Conservation (phyloP, 2,113 vertebrate genomes). For the Microcebus tavaratra region DNA sequence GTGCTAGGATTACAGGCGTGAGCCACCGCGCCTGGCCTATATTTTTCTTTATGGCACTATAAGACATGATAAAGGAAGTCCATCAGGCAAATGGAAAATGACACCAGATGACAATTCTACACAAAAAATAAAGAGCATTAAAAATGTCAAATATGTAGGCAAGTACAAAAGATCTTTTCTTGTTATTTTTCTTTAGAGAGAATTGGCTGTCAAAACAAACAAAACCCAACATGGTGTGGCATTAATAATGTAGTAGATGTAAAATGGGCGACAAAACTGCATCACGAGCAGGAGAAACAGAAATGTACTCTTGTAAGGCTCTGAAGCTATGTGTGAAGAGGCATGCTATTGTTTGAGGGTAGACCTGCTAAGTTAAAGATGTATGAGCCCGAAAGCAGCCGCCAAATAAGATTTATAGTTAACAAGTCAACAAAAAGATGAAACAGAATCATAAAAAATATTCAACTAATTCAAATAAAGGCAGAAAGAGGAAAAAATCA, state of each 20-base stretch:
- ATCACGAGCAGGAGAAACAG: background rate
- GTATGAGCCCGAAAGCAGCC: background rate
- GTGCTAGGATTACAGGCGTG: too few species aligned
- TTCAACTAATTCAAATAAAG: background rate
- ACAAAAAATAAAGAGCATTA: background rate
- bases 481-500: background rate
- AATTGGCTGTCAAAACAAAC: background rate
- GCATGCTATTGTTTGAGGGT: background rate
- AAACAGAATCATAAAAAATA: background rate
- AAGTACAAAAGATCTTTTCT: background rate
- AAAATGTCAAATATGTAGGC: background rate
- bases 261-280: background rate
- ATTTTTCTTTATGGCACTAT: background rate
- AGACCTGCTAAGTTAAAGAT: background rate
- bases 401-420: background rate
- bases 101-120: background rate
- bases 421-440: background rate
- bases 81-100: background rate
- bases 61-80: background rate
- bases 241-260: background rate
- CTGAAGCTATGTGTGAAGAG: background rate
- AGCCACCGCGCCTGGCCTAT: background rate
- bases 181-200: background rate
- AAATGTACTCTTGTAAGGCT: background rate
- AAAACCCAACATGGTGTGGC: background rate